Percentiles rank a stretch among this genome's conserved stretches.
phyloP scores from a whole-genome alignment of 2,113 vertebrate genomes.

The Rhabdomys dilectus region DNA sequence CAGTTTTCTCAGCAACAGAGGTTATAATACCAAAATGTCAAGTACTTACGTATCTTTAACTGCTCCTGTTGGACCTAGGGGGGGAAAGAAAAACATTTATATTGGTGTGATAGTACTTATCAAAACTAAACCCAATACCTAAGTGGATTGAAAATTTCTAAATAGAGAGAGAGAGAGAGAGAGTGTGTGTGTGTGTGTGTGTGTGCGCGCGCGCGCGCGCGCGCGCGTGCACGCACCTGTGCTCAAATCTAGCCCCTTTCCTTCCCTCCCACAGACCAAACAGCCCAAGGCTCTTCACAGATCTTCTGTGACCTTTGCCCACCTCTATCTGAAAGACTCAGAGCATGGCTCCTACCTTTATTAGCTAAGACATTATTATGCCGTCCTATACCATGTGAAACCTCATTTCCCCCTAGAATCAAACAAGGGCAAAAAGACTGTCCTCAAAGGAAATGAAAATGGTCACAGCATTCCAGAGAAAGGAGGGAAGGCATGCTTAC shows the following conservation, averaged over 20 bases:
- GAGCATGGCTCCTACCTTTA: neutral
- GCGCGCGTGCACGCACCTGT: no score
- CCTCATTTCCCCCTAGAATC: neutral
- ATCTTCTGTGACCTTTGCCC: neutral
- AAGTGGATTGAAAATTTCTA: neutral
- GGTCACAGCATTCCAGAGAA: neutral
- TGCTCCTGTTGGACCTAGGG: constrained; percentile 92
- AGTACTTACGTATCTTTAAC: constrained; percentile 96
- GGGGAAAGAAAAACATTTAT: constrained; percentile 33
- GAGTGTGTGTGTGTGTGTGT: neutral
- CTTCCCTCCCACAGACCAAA: neutral
- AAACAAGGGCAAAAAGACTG: neutral
- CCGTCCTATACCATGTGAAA: neutral
- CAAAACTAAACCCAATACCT: neutral
- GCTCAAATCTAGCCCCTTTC: neutral
- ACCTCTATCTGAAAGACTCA: neutral
- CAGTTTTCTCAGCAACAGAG: constrained; percentile 15
- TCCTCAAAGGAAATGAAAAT: neutral
- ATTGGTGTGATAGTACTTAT: constrained; percentile 52
- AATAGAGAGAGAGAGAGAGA: no score
- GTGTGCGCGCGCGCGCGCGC: no score
- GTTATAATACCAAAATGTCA: constrained; percentile 10
- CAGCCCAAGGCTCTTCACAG: neutral
- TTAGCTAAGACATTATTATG: neutral
- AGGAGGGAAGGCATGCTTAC: neutral